These are phyloP conservation scores for Percopsis omiscomaycus DNA, from an alignment of 2,797 vertebrate species.

Conservation along the genomic window DNA sequence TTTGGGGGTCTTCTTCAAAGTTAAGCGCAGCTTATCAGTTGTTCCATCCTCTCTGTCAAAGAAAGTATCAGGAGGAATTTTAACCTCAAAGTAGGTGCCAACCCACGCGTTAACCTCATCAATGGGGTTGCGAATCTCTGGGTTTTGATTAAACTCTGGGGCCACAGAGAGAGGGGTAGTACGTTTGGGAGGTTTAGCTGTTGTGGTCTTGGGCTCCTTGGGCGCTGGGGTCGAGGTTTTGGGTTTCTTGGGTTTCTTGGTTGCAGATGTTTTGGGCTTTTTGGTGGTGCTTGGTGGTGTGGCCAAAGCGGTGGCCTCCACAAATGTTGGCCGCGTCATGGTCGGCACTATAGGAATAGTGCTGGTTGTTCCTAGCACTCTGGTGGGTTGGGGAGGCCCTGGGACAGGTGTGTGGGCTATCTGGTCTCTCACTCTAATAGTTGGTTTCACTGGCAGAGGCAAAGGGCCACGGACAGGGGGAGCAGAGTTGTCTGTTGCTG, in stretches of 20 bases:
- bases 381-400: conserved; percentile 90
- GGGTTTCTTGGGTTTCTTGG: conserved; percentile 84
- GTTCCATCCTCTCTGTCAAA: conserved; percentile 94
- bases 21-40: conserved; percentile 92
- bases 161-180: conserved; percentile 80
- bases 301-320: conserved; percentile 87
- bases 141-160: conserved; percentile 81
- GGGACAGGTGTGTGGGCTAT: conserved; percentile 91
- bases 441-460: conserved; percentile 90
- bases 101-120: conserved; percentile 93
- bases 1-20: conserved; percentile 86
- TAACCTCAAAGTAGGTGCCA: conserved; percentile 97
- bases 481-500: conserved; percentile 86
- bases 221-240: conserved; percentile 84
- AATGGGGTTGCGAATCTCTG: conserved; percentile 89
- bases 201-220: conserved; percentile 84
- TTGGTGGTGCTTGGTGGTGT: conserved; percentile 88
- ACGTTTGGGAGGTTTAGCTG: conserved; percentile 78
- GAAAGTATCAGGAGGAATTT: conserved; percentile 95
- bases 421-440: conserved; percentile 87
- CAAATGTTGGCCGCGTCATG: conserved; percentile 82
- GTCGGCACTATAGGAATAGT: conserved; percentile 86
- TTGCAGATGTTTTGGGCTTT: conserved; percentile 82
- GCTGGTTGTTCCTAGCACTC: conserved; percentile 84
- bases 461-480: conserved; percentile 90